A percentile compares a stretch with the other conserved stretches of the same genome.
Conservation (phyloP, 1,140 invertebrate genomes). For the Papilio xuthus region DNA sequence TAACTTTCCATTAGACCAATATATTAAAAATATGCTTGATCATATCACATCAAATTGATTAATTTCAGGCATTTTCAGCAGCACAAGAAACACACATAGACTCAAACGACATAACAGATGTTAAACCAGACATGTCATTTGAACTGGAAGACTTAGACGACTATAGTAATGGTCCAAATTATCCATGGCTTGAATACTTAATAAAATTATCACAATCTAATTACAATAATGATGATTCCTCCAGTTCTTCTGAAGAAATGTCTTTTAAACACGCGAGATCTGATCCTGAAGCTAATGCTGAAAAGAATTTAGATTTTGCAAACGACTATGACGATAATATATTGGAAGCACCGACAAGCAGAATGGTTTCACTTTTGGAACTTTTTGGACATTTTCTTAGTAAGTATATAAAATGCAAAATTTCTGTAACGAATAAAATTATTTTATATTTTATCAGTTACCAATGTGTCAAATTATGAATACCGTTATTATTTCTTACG, state of each 20-base stretch:
- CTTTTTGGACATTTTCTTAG: slow-evolving; percentile 10
- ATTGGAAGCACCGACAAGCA: not conserved
- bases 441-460: too few species aligned
- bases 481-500: too few species aligned
- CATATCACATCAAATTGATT: too few species aligned
- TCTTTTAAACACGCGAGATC: not conserved
- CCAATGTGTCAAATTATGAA: too few species aligned
- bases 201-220: not conserved
- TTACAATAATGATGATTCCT: not conserved
- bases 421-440: too few species aligned
- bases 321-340: not conserved
- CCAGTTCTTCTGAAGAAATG: not conserved
- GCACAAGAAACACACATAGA: not conserved
- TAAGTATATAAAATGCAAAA: not conserved
- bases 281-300: not conserved
- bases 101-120: not conserved
- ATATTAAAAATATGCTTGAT: too few species aligned
- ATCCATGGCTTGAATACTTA: not conserved
- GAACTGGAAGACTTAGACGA: not conserved
- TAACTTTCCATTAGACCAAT: too few species aligned
- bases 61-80: not conserved
- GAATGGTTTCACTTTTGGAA: slow-evolving; percentile 3
- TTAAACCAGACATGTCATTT: not conserved
- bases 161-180: not conserved
- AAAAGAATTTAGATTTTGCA: not conserved